These are phyloP conservation scores for Drosophila limbata DNA, from an alignment of 2,888 invertebrate species.

Conservation along the genomic window DNA sequence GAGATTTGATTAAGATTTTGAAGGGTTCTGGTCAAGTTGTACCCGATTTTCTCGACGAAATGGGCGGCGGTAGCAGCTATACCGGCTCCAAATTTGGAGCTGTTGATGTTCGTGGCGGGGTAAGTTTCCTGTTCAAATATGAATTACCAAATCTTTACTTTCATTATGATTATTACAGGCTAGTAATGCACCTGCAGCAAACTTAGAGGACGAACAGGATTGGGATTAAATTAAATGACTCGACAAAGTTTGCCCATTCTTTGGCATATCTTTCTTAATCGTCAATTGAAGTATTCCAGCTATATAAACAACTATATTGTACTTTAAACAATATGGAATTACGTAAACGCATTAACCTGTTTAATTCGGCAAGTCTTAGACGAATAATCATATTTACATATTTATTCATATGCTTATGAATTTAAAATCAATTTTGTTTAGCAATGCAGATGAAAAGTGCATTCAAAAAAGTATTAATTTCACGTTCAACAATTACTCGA, in stretches of 20 bases:
- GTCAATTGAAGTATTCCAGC: neutral
- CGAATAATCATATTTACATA: neutral
- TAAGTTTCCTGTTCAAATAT: slow-evolving; percentile 36
- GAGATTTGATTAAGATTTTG: slow-evolving; percentile 90
- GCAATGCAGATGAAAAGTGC: slow-evolving; percentile 26
- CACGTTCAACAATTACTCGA: neutral
- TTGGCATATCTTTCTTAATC: neutral
- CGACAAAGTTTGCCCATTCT: neutral
- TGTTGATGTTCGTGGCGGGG: slow-evolving; percentile 87
- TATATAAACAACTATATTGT: neutral
- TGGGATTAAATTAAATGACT: slow-evolving; percentile 57
- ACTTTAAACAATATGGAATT: neutral
- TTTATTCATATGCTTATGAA: neutral
- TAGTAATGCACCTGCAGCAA: slow-evolving; percentile 40
- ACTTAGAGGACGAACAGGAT: slow-evolving; percentile 67
- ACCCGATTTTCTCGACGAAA: slow-evolving; percentile 90
- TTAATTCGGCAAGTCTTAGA: neutral
- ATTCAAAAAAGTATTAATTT: slow-evolving; percentile 19
- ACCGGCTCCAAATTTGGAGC: slow-evolving; percentile 88
- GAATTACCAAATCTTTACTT: slow-evolving; percentile 6
- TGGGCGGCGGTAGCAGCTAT: slow-evolving; percentile 83
- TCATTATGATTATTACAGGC: neutral
- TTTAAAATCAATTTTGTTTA: neutral
- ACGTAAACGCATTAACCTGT: too few relatives aligned
- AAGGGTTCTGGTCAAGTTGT: slow-evolving; percentile 92